A percentile compares a stretch with the other conserved stretches of the same genome.
Evolutionary conservation across 2,113 vertebrate species (phyloP).

Genomic region (Nerophis ophidion): DNA sequence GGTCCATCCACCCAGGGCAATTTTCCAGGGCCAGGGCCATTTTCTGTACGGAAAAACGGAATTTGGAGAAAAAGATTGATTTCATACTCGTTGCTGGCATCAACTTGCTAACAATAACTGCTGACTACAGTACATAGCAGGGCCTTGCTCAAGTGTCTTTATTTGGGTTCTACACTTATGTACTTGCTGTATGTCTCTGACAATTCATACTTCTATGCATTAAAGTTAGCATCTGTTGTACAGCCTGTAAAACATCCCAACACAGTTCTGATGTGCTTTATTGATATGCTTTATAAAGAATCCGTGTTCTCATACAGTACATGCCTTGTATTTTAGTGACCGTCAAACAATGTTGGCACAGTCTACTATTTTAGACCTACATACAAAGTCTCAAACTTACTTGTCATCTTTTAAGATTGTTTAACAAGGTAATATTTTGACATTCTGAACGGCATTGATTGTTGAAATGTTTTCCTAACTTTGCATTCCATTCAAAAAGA

Average conservation of each 20-base stretch:
- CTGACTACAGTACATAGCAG: slow-evolving; percentile 16
- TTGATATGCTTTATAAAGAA: background rate
- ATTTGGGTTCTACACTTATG: slow-evolving; percentile 9
- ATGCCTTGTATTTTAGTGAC: background rate
- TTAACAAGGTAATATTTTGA: background rate
- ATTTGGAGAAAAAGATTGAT: too few species aligned
- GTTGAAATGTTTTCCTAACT: background rate
- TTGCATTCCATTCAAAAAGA: background rate
- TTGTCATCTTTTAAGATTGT: background rate
- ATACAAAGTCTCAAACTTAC: background rate
- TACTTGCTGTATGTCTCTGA: background rate
- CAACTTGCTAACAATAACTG: slow-evolving; percentile 9
- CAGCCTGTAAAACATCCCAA: background rate
- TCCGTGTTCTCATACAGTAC: background rate
- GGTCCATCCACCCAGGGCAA: too few species aligned
- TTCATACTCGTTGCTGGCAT: too few species aligned
- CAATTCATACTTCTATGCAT: background rate
- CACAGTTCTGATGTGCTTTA: background rate
- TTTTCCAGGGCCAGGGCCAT: too few species aligned
- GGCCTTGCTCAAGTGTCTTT: background rate
- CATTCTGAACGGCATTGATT: too few species aligned
- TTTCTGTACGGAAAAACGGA: too few species aligned
- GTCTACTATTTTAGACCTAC: background rate
- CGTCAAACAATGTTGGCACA: background rate
- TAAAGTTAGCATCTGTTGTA: background rate